These are phyloP conservation scores for Gonocerus acuteangulatus DNA, from an alignment of 2,888 invertebrate genomes.

Conservation along the genomic window DNA sequence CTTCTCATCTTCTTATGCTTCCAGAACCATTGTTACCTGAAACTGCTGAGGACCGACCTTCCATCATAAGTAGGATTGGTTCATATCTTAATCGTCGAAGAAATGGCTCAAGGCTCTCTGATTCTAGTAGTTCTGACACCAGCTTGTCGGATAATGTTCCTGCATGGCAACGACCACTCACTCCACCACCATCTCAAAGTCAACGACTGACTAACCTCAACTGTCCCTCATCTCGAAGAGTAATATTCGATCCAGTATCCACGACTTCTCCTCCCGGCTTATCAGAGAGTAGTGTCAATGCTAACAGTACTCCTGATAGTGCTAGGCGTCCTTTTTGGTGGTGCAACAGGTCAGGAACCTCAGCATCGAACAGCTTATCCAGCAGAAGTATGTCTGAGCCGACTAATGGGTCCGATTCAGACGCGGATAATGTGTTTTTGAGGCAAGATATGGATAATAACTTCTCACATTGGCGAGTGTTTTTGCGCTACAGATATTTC, in stretches of 20 bases:
- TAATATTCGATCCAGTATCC: constrained; percentile 15
- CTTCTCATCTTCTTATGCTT: neutral
- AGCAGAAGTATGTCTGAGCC: constrained; percentile 14
- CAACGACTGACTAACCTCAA: constrained; percentile 13
- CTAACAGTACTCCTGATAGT: neutral
- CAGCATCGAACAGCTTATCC: neutral
- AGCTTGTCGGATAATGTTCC: constrained; percentile 14
- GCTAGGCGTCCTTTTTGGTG: neutral
- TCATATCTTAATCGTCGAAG: constrained; percentile 9
- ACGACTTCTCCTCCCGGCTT: neutral
- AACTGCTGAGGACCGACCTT: constrained; percentile 13
- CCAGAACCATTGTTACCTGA: constrained; percentile 15
- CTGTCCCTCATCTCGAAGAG: constrained; percentile 7
- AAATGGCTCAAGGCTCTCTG: constrained; percentile 14
- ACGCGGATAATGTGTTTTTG: neutral
- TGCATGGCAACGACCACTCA: constrained; percentile 19
- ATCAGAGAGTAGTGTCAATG: neutral
- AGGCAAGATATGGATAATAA: constrained; percentile 16
- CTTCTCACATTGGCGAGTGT: constrained; percentile 22
- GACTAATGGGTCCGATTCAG: constrained; percentile 21
- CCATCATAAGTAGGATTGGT: constrained; percentile 11
- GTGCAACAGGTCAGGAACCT: neutral
- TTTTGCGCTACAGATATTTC: constrained; percentile 21
- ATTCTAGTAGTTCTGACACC: constrained; percentile 18
- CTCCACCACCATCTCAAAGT: constrained; percentile 17